Evolutionary conservation across 2,113 vertebrate genomes (phyloP), one percentile per base, ranked within the genome.

Genomic region (Herpetotheres cachinnans): DNA sequence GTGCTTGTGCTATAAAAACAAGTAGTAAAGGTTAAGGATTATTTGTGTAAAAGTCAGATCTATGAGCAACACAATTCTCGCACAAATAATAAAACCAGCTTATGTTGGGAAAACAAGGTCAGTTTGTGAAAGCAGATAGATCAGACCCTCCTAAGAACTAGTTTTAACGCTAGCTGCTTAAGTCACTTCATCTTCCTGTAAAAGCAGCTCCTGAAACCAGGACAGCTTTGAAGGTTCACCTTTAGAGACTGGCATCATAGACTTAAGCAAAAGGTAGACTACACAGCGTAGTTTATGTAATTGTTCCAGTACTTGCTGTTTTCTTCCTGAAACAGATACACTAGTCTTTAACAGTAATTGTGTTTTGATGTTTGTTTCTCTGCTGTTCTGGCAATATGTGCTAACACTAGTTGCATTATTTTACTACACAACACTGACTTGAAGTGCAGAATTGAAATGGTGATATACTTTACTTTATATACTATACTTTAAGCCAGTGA

Each of bases 51-150:
- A 87, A 63, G 44, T 76, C 38, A 58, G 19, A 50, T 63, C 21
- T 36, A 0, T 77, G 46, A 74, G 55, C 30, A 81, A 21, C 22
- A 38, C 34, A 16, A 2, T 67, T 86, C 18, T 78, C 0, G 0
- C 54, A 12, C 71, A 36, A 50, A 54, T 77, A 63, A 63, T 77
- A 59, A 54, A 80, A 56, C 3, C 8, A 47, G 10, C 26, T 74
- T 85, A 63, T 67, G 21, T 54, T 63, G 13, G 40, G 67, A 78
- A 81, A 86, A 70, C n/a, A 63, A 58, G 69, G 24, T 74, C 66
- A 10, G 4, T 80, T 62, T 78, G 27, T 86, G 70, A 62, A 13
- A 76, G 38, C 32, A 89, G 36, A 17, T 42, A 54, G 40, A 44
- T 84, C 36, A 72, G 47, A 54, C 25, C 30, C 26, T 76, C 44